These are phyloP conservation scores for Eueides isabella DNA, from an alignment of 1,140 invertebrate species.

Conservation along the genomic window DNA sequence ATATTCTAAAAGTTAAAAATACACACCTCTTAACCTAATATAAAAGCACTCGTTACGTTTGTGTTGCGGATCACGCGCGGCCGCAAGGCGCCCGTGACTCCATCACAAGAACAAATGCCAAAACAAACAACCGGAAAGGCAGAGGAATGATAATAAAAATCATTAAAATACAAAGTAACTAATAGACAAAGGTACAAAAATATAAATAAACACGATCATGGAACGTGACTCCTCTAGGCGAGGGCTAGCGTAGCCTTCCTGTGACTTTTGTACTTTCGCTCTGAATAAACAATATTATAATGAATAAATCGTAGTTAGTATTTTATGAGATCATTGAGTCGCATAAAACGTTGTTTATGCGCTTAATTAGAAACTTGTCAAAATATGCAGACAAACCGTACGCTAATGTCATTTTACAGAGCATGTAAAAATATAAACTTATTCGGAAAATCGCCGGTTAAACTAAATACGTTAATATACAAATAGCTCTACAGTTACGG, in stretches of 20 bases:
- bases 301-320: constrained; percentile 68
- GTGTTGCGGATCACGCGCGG: constrained; percentile 49
- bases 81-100: not conserved
- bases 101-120: constrained; percentile 57
- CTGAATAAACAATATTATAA: constrained; percentile 63
- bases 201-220: constrained; percentile 66
- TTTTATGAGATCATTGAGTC: constrained; percentile 79
- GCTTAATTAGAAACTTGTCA: constrained; percentile 76
- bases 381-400: constrained; percentile 78
- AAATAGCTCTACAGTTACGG: constrained; percentile 72
- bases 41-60: constrained; percentile 77
- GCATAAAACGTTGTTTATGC: constrained; percentile 63
- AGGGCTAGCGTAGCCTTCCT: constrained; percentile 40
- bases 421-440: constrained; percentile 65
- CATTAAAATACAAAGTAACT: constrained; percentile 69
- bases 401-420: constrained; percentile 64
- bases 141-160: constrained; percentile 72
- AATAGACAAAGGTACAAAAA: constrained; percentile 79
- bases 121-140: constrained; percentile 65
- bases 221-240: constrained; percentile 40
- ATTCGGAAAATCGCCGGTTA: constrained; percentile 54
- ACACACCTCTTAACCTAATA: constrained; percentile 81
- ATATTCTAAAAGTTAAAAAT: constrained; percentile 82
- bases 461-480: constrained; percentile 77
- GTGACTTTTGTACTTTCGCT: constrained; percentile 80